Evolutionary conservation across 2,888 invertebrate genomes (phyloP).

Genomic region (Fragum sueziense): DNA sequence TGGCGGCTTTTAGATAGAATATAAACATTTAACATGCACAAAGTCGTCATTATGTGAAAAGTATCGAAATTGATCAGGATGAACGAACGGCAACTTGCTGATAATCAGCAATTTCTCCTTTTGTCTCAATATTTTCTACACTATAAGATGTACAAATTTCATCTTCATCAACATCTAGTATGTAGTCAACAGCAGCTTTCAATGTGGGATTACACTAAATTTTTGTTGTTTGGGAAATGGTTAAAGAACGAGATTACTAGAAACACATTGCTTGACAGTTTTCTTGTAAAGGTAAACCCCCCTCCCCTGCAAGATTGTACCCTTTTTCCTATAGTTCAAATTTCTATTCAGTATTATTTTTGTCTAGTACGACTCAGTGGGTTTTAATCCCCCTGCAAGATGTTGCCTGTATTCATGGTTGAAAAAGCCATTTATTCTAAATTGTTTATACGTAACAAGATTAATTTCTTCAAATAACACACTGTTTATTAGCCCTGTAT

Average conservation of each 20-base stretch:
- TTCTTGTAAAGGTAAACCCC: too few relatives aligned
- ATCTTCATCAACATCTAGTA: too few relatives aligned
- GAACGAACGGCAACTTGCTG: neutral
- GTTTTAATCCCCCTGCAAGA: neutral
- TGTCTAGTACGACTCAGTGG: neutral
- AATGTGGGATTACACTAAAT: too few relatives aligned
- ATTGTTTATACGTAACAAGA: neutral
- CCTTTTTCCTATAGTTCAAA: too few relatives aligned
- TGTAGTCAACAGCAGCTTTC: neutral
- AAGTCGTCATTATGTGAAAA: too few relatives aligned
- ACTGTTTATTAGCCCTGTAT: neutral
- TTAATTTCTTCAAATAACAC: neutral
- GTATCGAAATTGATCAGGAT: too few relatives aligned
- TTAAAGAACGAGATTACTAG: too few relatives aligned
- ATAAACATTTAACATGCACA: too few relatives aligned
- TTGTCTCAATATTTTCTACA: neutral
- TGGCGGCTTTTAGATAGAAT: too few relatives aligned
- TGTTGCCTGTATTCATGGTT: neutral
- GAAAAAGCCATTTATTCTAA: neutral
- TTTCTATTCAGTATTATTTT: too few relatives aligned
- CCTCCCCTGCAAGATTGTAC: too few relatives aligned
- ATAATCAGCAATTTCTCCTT: neutral
- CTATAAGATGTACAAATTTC: neutral
- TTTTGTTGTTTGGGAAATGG: neutral
- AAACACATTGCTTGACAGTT: too few relatives aligned